phyloP scores from a whole-genome alignment of 2,888 invertebrate species.

The Galerucella pusilla region DNA sequence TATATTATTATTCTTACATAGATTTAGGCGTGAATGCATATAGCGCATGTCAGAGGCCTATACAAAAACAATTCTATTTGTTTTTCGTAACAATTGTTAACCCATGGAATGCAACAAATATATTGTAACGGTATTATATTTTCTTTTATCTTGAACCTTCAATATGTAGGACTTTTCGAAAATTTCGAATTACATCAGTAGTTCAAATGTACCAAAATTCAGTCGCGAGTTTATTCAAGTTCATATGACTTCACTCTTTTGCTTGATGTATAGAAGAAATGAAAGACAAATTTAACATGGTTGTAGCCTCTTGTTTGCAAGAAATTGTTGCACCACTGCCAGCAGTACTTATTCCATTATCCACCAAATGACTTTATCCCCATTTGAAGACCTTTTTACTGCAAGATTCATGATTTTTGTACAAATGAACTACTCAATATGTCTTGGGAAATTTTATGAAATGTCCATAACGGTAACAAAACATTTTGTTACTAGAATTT shows the following conservation, averaged over 20 bases:
- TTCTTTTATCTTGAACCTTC: constrained; percentile 26
- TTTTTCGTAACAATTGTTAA: constrained; percentile 59
- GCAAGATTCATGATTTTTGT: background rate
- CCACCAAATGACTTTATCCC: no score
- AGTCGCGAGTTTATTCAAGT: background rate
- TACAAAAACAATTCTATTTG: constrained; percentile 60
- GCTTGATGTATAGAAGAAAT: no score
- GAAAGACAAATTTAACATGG: no score
- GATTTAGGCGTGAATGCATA: constrained; percentile 51
- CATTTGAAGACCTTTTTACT: no score
- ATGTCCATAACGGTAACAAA: constrained; percentile 7
- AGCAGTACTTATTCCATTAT: no score
- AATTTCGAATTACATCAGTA: constrained; percentile 6
- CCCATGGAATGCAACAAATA: constrained; percentile 66
- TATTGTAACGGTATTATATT: constrained; percentile 47
- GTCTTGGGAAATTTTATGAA: background rate
- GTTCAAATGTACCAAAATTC: constrained; percentile 12
- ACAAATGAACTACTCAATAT: background rate
- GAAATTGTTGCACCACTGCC: no score
- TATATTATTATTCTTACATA: constrained; percentile 54
- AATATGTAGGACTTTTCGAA: background rate
- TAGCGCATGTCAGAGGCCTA: constrained; percentile 47
- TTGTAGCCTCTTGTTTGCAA: no score
- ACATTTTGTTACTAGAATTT: constrained; percentile 30
- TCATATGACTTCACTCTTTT: background rate